These are phyloP conservation scores for Pimephales promelas DNA, from an alignment of 2,113 vertebrate species.

Conservation along the genomic window DNA sequence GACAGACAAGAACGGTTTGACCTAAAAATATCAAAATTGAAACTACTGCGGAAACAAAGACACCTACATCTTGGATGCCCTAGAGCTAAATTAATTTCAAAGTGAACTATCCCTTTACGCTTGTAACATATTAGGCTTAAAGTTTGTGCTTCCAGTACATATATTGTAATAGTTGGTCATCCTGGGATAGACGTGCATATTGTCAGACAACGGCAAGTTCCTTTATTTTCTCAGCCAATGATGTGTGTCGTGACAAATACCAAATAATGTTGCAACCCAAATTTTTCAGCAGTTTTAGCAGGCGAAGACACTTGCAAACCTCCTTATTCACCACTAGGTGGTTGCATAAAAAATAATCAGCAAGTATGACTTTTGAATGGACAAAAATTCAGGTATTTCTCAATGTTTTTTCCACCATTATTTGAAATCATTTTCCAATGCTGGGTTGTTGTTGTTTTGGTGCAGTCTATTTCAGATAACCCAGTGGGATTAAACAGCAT, in stretches of 20 bases:
- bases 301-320: not conserved
- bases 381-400: not conserved
- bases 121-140: too few species aligned
- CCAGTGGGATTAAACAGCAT: not conserved
- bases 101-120: too few species aligned
- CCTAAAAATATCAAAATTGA: too few species aligned
- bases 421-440: not conserved
- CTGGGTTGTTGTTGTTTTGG: not conserved
- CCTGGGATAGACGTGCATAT: not conserved
- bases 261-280: not conserved
- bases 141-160: too few species aligned
- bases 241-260: not conserved
- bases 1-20: too few species aligned
- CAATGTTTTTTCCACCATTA: not conserved
- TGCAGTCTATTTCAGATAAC: not conserved
- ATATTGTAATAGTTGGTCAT: not conserved
- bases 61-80: too few species aligned
- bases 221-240: not conserved
- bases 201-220: not conserved
- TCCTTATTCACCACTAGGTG: not conserved
- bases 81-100: too few species aligned
- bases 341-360: not conserved
- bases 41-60: too few species aligned
- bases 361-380: not conserved
- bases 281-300: not conserved